phyloP scores from a whole-genome alignment of 2,797 vertebrate genomes.

The Garrulus glandarius region DNA sequence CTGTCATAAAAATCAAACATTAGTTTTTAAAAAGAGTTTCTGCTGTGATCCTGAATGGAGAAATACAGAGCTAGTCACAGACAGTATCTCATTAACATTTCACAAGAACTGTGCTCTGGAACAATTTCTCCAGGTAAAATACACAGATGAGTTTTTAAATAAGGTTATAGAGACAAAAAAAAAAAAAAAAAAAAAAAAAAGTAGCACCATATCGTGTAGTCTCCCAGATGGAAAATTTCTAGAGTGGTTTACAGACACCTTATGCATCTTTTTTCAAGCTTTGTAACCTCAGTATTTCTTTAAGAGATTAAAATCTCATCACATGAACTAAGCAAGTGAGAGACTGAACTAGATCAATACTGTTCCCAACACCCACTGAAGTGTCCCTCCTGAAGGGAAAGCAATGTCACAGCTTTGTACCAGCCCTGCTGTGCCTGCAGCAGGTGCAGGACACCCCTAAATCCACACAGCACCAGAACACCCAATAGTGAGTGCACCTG shows the following conservation, averaged over 20 bases:
- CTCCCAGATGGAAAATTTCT: background rate
- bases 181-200: too few species aligned
- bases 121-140: background rate
- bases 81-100: background rate
- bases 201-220: background rate
- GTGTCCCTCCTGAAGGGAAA: background rate
- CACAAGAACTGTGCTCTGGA: background rate
- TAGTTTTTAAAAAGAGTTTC: background rate
- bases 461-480: background rate
- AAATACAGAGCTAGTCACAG: background rate
- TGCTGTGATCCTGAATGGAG: background rate
- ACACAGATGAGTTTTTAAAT: background rate
- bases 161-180: background rate
- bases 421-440: background rate
- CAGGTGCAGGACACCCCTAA: background rate
- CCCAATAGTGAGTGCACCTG: rapidly evolving
- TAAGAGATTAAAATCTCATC: background rate
- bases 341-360: background rate
- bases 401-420: rapidly evolving
- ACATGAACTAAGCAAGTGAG: background rate
- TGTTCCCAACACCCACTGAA: background rate
- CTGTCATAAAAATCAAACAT: background rate
- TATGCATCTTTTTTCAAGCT: background rate
- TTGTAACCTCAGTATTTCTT: background rate
- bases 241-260: background rate